A percentile compares a stretch with the other conserved stretches of the same genome.
These are phyloP conservation scores for Chloropsis hardwickii DNA, from an alignment of 2,113 vertebrate genomes.

Conservation along the genomic window DNA sequence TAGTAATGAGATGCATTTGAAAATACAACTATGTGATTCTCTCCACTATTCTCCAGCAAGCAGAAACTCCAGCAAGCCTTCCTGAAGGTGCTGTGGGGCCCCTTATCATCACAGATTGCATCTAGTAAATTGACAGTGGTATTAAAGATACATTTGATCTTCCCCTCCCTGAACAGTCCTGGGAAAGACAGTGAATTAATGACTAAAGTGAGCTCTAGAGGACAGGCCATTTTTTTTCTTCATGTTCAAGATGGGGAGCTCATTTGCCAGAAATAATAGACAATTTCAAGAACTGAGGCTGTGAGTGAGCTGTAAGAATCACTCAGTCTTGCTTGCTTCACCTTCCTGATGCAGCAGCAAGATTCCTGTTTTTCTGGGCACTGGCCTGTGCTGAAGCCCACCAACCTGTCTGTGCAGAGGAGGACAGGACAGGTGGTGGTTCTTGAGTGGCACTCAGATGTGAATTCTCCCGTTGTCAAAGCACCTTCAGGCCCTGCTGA, in stretches of 20 bases:
- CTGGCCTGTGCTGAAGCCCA: neutral
- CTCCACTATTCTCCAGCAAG: neutral
- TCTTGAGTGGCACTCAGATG: rapidly evolving
- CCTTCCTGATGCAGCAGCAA: neutral
- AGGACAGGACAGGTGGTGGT: neutral
- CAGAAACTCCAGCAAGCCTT: neutral
- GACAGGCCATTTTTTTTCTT: neutral
- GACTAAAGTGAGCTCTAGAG: neutral
- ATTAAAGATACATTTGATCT: neutral
- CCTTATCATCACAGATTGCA: neutral
- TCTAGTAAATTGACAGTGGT: neutral
- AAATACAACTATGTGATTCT: neutral
- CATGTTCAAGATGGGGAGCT: neutral
- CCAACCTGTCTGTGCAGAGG: neutral
- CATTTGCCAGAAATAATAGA: neutral
- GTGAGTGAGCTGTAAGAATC: neutral
- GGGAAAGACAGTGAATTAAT: neutral
- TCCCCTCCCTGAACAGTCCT: neutral
- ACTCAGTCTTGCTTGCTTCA: neutral
- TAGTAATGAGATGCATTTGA: neutral
- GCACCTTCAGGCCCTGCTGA: neutral
- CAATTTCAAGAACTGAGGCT: neutral
- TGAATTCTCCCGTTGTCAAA: neutral
- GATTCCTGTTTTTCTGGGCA: neutral
- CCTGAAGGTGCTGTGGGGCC: no score